Conservation (phyloP, 2,113 vertebrate species). For the Marmota flaviventris region DNA sequence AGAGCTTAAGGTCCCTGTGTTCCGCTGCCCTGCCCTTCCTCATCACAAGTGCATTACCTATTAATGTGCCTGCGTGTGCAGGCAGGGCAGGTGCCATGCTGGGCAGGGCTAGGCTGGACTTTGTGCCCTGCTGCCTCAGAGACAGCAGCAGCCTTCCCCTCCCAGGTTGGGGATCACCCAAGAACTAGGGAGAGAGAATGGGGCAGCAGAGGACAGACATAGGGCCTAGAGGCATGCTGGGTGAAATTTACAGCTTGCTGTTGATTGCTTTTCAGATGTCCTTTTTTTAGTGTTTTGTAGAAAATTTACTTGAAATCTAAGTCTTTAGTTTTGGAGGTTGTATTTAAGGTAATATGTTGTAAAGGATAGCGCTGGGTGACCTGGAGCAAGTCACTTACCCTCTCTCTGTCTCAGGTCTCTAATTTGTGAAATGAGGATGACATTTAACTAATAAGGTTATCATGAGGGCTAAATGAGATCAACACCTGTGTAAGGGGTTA, state of each 20-base stretch:
- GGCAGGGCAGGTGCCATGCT: background rate
- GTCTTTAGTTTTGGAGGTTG: background rate
- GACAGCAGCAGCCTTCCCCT: background rate
- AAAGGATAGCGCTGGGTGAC: slow-evolving; percentile 12
- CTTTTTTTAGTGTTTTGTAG: background rate
- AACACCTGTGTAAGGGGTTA: background rate
- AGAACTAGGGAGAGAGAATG: background rate
- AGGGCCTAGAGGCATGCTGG: background rate
- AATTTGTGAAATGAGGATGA: background rate
- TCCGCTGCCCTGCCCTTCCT: background rate
- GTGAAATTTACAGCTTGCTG: background rate
- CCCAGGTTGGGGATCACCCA: background rate
- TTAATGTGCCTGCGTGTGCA: slow-evolving; percentile 53
- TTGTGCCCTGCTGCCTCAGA: slow-evolving; percentile 52
- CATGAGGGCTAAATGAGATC: background rate
- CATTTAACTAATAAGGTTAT: background rate
- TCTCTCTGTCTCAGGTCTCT: slow-evolving; percentile 19
- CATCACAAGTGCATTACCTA: slow-evolving; percentile 63
- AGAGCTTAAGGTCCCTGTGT: background rate
- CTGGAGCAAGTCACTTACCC: background rate
- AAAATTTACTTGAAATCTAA: background rate
- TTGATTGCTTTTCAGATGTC: background rate
- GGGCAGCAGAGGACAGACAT: background rate
- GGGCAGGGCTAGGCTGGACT: slow-evolving; percentile 70
- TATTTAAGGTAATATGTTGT: background rate